Evolutionary conservation across 2,113 vertebrate genomes (phyloP).

Genomic region (Tragelaphus buxtoni): DNA sequence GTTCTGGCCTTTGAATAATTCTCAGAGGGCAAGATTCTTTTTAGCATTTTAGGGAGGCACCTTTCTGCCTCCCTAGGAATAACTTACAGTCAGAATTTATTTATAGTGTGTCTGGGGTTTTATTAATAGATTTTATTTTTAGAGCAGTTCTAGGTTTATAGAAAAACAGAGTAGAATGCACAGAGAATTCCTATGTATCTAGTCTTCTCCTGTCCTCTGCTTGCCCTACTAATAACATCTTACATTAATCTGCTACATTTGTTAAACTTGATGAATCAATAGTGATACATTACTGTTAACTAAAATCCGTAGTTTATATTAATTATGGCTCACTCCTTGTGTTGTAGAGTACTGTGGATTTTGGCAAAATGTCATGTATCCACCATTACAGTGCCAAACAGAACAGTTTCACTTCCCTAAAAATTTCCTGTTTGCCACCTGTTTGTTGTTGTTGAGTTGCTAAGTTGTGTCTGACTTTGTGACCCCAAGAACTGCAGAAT

Average conservation of each 20-base stretch:
- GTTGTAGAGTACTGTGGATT: background rate
- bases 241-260: background rate
- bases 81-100: background rate
- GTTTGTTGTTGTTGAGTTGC: background rate
- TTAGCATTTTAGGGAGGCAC: background rate
- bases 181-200: background rate
- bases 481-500: background rate
- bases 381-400: background rate
- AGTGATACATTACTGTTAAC: background rate
- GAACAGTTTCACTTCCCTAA: background rate
- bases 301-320: background rate
- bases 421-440: background rate
- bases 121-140: slow-evolving; percentile 31
- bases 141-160: background rate
- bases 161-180: background rate
- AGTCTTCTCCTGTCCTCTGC: background rate
- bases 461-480: background rate
- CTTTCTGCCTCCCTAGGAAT: background rate
- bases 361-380: background rate
- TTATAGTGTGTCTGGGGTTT: background rate
- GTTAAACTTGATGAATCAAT: background rate
- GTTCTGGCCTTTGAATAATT: background rate
- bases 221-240: background rate
- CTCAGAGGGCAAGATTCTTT: background rate
- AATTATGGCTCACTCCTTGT: background rate